Conservation (phyloP, 2,797 vertebrate species). For the Halcyon chelicuti region DNA sequence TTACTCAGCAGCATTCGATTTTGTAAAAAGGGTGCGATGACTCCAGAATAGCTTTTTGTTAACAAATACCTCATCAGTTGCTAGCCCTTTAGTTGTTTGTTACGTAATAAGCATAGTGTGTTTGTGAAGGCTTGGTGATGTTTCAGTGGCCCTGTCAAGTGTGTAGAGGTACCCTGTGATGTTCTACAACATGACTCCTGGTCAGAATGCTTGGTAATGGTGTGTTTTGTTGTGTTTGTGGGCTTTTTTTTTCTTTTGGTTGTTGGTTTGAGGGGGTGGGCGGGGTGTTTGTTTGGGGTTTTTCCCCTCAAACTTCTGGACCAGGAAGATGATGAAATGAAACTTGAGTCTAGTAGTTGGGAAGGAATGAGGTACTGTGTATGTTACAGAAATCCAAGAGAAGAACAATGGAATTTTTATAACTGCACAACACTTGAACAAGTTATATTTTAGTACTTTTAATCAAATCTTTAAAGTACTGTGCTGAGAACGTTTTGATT, state of each 20-base stretch:
- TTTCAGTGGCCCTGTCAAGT: background rate
- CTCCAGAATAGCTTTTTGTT: background rate
- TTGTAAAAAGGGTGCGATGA: background rate
- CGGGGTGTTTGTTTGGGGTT: background rate
- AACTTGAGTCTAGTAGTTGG: background rate
- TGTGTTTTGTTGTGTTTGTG: background rate
- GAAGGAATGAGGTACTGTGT: background rate
- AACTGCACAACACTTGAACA: background rate
- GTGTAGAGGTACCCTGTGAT: background rate
- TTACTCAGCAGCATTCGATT: background rate
- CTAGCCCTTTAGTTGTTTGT: background rate
- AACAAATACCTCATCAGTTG: background rate
- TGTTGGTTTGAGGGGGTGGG: too few species aligned
- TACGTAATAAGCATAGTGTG: background rate
- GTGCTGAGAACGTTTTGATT: background rate
- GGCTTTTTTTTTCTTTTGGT: too few species aligned
- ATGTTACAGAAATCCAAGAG: background rate
- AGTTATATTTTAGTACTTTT: background rate
- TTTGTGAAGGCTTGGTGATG: background rate
- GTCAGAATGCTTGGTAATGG: background rate
- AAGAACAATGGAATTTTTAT: background rate
- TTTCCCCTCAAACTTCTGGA: background rate
- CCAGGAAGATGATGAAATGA: background rate
- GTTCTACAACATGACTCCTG: background rate
- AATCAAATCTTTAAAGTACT: background rate